These are phyloP conservation scores for Chaitophorus viminalis DNA, from an alignment of 2,888 invertebrate species.

Conservation along the genomic window DNA sequence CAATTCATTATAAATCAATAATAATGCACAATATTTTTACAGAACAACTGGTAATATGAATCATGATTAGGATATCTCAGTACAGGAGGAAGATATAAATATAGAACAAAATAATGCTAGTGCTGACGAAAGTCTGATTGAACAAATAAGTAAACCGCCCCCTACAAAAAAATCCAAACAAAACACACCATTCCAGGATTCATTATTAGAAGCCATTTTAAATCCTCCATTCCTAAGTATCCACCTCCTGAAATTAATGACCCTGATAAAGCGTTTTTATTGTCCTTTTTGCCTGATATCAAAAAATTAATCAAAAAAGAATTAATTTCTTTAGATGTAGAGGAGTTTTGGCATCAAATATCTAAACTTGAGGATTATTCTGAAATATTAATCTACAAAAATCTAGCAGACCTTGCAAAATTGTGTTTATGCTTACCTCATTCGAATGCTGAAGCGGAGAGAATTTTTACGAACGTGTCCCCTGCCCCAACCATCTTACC, in stretches of 20 bases:
- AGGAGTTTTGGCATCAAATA: too few relatives aligned
- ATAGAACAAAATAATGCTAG: neutral
- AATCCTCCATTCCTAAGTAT: neutral
- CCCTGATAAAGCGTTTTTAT: neutral
- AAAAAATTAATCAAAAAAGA: slow-evolving; percentile 2
- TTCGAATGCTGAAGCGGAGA: too few relatives aligned
- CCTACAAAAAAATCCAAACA: neutral
- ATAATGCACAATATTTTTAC: neutral
- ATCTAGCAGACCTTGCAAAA: too few relatives aligned
- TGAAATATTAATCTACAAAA: too few relatives aligned
- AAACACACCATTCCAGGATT: neutral
- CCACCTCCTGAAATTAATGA: neutral
- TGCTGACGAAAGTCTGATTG: too few relatives aligned
- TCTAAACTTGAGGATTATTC: too few relatives aligned
- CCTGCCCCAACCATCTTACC: too few relatives aligned
- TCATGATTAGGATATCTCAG: neutral
- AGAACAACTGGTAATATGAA: slow-evolving; percentile 10
- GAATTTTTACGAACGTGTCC: too few relatives aligned
- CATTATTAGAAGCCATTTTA: neutral
- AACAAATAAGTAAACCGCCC: neutral
- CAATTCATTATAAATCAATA: neutral
- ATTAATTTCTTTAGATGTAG: too few relatives aligned
- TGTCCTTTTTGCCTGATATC: neutral
- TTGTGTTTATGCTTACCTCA: too few relatives aligned
- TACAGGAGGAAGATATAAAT: neutral